A percentile compares a stretch with the other conserved stretches of the same genome.
These are phyloP conservation scores for Cosmopolites sordidus DNA, from an alignment of 2,888 invertebrate species.

Conservation along the genomic window DNA sequence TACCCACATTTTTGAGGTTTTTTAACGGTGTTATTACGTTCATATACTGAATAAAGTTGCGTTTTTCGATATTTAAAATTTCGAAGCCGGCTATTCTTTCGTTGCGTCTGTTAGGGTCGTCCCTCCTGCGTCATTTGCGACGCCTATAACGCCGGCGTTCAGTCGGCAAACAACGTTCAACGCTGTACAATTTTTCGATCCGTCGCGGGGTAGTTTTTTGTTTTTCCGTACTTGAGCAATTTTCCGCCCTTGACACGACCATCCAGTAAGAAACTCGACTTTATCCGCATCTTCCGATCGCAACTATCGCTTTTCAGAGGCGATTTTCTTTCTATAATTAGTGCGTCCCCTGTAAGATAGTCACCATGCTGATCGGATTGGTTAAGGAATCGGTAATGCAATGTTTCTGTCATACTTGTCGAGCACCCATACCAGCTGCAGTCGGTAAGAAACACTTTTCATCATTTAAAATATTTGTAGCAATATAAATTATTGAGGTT, in stretches of 20 bases:
- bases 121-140: conserved; percentile 12
- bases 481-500: too few species aligned
- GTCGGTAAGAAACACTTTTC: conserved; percentile 72
- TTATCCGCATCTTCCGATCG: background rate
- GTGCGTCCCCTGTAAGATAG: background rate
- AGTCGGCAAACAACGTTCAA: conserved; percentile 11
- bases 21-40: too few species aligned
- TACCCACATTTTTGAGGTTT: too few species aligned
- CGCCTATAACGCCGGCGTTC: conserved; percentile 16
- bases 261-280: conserved; percentile 4
- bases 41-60: too few species aligned
- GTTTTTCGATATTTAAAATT: too few species aligned
- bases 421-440: conserved; percentile 76
- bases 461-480: too few species aligned
- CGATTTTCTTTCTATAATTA: too few species aligned
- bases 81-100: background rate
- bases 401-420: conserved; percentile 92
- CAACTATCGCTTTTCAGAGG: too few species aligned
- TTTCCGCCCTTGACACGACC: conserved; percentile 12
- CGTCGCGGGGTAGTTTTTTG: background rate
- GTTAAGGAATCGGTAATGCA: conserved; percentile 89
- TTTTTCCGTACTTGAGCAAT: conserved; percentile 1
- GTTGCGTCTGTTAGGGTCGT: conserved; percentile 2
- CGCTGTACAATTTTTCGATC: conserved; percentile 5
- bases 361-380: conserved; percentile 78